A percentile compares a stretch with the other conserved stretches of the same genome.
Evolutionary conservation across 2,888 invertebrate genomes (phyloP).

Genomic region (Galeruca laticollis): DNA sequence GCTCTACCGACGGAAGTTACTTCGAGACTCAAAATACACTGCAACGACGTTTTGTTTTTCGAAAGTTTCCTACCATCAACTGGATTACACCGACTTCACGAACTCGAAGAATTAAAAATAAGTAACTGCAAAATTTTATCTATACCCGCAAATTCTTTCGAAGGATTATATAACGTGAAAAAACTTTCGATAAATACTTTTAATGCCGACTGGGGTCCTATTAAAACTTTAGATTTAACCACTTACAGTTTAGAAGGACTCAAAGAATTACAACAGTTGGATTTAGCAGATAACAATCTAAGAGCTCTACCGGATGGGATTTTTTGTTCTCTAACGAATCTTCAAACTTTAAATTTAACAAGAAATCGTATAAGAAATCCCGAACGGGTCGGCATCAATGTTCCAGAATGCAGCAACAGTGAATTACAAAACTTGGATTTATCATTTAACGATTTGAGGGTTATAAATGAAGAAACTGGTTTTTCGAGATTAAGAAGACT

Average conservation of each 20-base stretch:
- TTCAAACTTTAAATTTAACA: constrained; percentile 87
- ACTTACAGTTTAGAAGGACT: constrained; percentile 81
- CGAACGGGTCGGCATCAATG: constrained; percentile 79
- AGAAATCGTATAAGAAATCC: constrained; percentile 84
- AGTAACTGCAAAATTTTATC: constrained; percentile 84
- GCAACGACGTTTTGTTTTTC: constrained; percentile 81
- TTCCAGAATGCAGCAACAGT: constrained; percentile 74
- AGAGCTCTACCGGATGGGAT: constrained; percentile 82
- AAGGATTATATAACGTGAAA: constrained; percentile 83
- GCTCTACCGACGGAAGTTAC: constrained; percentile 79
- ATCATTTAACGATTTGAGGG: constrained; percentile 83
- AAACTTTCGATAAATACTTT: constrained; percentile 82
- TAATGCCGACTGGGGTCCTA: constrained; percentile 83
- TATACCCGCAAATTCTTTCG: constrained; percentile 82
- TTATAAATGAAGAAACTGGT: constrained; percentile 78
- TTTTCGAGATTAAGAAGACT: constrained; percentile 82
- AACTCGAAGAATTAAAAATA: constrained; percentile 81
- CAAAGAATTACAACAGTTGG: constrained; percentile 82
- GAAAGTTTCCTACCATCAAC: constrained; percentile 82
- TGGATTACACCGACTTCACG: constrained; percentile 75
- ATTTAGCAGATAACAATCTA: constrained; percentile 87
- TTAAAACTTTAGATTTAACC: constrained; percentile 80
- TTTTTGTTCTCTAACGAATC: constrained; percentile 83
- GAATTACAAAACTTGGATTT: constrained; percentile 84
- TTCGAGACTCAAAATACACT: constrained; percentile 79